These are phyloP conservation scores for Papilio gigon DNA, from an alignment of 2,888 invertebrate genomes.

Conservation along the genomic window DNA sequence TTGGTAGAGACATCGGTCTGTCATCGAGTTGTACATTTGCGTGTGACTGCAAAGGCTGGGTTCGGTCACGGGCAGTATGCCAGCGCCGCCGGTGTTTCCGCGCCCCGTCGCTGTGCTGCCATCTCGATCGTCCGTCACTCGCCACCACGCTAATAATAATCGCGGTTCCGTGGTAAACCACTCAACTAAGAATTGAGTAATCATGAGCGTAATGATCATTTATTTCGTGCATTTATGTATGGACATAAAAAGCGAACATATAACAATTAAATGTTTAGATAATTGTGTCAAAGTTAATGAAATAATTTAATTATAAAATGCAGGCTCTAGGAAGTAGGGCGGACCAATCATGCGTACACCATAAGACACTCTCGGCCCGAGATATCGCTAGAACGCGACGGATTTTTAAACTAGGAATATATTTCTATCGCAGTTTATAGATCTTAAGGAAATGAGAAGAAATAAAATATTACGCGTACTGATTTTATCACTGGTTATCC, in stretches of 20 bases:
- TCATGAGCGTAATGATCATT: constrained; percentile 10
- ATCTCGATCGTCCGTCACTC: constrained; percentile 53
- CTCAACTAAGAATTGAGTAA: constrained; percentile 29
- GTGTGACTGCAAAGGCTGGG: constrained; percentile 53
- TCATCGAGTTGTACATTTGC: constrained; percentile 43
- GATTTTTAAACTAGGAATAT: constrained; percentile 15
- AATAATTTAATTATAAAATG: constrained; percentile 46
- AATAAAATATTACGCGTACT: not conserved
- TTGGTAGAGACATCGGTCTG: constrained; percentile 36
- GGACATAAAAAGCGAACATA: constrained; percentile 26
- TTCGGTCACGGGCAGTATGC: constrained; percentile 74
- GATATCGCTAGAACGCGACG: constrained; percentile 17
- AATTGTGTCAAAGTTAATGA: constrained; percentile 34
- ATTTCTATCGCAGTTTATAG: not conserved
- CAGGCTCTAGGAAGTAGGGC: constrained; percentile 59
- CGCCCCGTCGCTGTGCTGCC: constrained; percentile 69
- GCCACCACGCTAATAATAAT: constrained; percentile 50
- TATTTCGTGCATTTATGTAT: not conserved
- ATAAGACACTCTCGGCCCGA: constrained; percentile 28
- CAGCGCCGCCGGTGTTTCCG: constrained; percentile 60
- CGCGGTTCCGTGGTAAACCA: constrained; percentile 40
- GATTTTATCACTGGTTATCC: too few species aligned
- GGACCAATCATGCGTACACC: constrained; percentile 58
- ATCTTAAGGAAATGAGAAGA: not conserved
- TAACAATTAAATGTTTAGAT: not conserved